Evolutionary conservation across 2,797 vertebrate species (phyloP).

Genomic region (Brachyalestes nurse): DNA sequence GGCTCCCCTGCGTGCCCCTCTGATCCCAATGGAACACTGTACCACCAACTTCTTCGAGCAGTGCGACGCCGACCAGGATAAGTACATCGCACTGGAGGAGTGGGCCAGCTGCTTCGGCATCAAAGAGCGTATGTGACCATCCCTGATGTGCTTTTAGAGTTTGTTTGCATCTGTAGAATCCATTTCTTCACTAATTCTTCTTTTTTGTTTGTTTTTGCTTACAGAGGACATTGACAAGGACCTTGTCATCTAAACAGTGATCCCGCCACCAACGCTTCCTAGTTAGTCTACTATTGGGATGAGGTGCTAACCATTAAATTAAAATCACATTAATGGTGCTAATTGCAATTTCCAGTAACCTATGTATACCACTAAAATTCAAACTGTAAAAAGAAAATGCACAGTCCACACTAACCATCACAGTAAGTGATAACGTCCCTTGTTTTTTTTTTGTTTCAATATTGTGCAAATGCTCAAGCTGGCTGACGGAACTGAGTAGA

Average conservation of each 20-base stretch:
- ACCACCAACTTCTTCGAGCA: constrained; percentile 96
- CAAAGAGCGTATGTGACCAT: constrained; percentile 86
- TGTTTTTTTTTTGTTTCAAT: constrained; percentile 55
- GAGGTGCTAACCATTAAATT: constrained; percentile 92
- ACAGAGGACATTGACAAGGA: constrained; percentile 97
- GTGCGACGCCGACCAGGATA: constrained; percentile 93
- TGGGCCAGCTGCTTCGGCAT: constrained; percentile 97
- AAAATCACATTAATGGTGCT: constrained; percentile 91
- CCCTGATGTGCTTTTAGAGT: not conserved
- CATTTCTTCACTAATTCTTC: constrained; percentile 24
- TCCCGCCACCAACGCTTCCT: constrained; percentile 69
- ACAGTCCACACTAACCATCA: constrained; percentile 73
- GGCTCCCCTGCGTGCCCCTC: constrained; percentile 93
- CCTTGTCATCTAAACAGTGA: constrained; percentile 88
- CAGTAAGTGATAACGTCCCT: constrained; percentile 55
- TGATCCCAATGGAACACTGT: constrained; percentile 99
- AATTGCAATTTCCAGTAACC: constrained; percentile 75
- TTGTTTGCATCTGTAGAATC: not conserved
- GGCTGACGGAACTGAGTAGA: constrained; percentile 51
- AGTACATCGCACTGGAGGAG: constrained; percentile 97
- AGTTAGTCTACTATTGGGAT: constrained; percentile 75
- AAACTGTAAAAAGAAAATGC: constrained; percentile 65
- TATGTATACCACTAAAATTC: constrained; percentile 83
- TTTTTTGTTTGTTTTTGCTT: constrained; percentile 66
- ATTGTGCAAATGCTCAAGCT: constrained; percentile 58